A percentile compares a stretch with the other conserved stretches of the same genome.
Evolutionary conservation across 2,113 vertebrate species (phyloP).

Genomic region (Lophura nycthemera): DNA sequence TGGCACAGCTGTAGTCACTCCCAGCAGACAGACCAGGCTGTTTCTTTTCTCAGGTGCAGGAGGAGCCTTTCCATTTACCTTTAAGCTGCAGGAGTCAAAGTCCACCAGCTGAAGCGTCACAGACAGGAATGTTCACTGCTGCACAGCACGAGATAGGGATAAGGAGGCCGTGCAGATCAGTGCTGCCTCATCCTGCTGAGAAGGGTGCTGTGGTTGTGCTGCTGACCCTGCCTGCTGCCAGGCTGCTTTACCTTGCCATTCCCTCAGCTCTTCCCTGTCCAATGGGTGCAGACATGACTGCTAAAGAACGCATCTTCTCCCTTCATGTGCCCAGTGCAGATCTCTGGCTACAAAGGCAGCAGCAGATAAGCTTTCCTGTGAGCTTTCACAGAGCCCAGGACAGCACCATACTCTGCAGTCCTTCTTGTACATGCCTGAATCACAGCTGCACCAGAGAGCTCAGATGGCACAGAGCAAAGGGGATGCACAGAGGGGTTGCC

Average conservation of each 20-base stretch:
- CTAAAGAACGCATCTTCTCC: background rate
- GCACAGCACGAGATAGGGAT: rapidly evolving
- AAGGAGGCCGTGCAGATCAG: background rate
- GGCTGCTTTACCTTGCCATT: background rate
- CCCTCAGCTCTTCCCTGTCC: background rate
- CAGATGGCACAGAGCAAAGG: background rate
- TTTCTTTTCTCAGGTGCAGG: background rate
- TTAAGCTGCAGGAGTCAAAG: background rate
- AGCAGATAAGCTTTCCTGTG: background rate
- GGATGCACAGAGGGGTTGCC: background rate
- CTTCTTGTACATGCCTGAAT: background rate
- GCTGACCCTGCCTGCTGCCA: background rate
- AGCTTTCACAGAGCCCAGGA: background rate
- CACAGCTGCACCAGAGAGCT: background rate
- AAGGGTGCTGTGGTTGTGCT: background rate
- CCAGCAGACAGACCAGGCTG: background rate
- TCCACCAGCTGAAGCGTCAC: background rate
- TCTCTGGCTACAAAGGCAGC: background rate
- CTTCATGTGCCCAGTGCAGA: background rate
- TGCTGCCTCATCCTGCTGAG: background rate
- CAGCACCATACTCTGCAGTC: background rate
- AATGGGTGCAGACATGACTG: background rate
- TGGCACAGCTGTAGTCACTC: background rate
- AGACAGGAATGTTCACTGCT: background rate
- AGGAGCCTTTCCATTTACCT: background rate